phyloP scores from a whole-genome alignment of 2,797 vertebrate genomes.

The Threskiornis aethiopicus region DNA sequence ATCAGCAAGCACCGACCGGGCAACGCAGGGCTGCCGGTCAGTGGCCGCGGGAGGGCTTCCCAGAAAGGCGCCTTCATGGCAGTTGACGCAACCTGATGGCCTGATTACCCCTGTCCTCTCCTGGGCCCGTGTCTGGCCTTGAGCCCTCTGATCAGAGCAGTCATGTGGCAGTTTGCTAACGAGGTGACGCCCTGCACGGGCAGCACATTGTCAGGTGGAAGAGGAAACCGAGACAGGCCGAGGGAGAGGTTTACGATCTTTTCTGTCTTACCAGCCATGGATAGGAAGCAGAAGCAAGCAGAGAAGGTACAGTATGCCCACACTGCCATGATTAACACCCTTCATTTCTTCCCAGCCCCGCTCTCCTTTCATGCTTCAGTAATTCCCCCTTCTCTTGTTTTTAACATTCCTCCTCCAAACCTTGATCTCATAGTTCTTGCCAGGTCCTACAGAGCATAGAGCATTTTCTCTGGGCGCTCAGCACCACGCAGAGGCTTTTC shows the following conservation, averaged over 20 bases:
- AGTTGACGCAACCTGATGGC: fast-evolving
- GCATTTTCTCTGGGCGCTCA: background rate
- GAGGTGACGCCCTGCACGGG: conserved; percentile 26
- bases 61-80: background rate
- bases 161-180: conserved; percentile 28
- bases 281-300: conserved; percentile 64
- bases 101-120: background rate
- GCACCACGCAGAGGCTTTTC: background rate
- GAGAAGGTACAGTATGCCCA: conserved; percentile 72
- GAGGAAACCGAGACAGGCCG: conserved; percentile 67
- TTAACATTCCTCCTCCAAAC: background rate
- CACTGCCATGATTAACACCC: background rate
- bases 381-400: background rate
- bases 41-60: background rate
- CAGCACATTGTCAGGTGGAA: conserved; percentile 73
- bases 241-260: conserved; percentile 58
- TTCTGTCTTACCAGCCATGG: conserved; percentile 68
- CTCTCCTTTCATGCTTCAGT: background rate
- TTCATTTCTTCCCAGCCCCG: background rate
- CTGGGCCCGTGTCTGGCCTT: background rate
- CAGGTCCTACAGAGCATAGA: background rate
- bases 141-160: conserved; percentile 19
- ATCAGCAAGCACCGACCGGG: background rate
- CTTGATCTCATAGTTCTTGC: background rate
- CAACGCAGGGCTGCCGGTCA: background rate